phyloP scores from a whole-genome alignment of 2,888 invertebrate species.

The Apotomis capreana region DNA sequence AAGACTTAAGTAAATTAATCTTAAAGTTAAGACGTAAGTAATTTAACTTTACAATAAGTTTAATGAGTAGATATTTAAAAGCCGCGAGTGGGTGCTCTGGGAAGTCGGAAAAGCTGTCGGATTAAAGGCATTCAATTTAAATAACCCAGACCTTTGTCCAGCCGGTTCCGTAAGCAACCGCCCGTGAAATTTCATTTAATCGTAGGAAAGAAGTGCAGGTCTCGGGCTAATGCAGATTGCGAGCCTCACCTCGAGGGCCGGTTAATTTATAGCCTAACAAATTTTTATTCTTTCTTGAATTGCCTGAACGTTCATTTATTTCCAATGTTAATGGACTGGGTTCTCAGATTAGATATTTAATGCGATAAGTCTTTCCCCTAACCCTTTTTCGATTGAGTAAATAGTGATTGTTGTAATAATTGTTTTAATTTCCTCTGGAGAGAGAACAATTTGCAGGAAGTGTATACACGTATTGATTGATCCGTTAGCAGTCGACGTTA shows the following conservation, averaged over 20 bases:
- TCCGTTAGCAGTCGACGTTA: slow-evolving; percentile 45
- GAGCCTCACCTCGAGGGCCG: slow-evolving; percentile 66
- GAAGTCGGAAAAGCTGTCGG: slow-evolving; percentile 54
- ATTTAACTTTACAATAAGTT: slow-evolving; percentile 12
- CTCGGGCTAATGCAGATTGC: slow-evolving; percentile 79
- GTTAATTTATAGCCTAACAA: slow-evolving; percentile 81
- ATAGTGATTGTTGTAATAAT: slow-evolving; percentile 37
- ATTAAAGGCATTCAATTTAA: slow-evolving; percentile 78
- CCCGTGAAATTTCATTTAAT: slow-evolving; percentile 82
- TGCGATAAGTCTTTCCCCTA: slow-evolving; percentile 52
- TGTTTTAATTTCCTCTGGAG: slow-evolving; percentile 32
- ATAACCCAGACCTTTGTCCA: slow-evolving; percentile 78
- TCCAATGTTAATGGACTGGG: slow-evolving; percentile 58
- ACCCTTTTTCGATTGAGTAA: slow-evolving; percentile 42
- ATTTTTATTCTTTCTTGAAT: slow-evolving; percentile 79
- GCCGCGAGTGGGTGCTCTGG: slow-evolving; percentile 12
- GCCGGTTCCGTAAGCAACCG: slow-evolving; percentile 73
- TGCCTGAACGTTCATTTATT: slow-evolving; percentile 73
- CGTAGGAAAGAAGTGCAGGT: slow-evolving; percentile 77
- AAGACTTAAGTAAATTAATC: not conserved
- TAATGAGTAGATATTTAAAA: slow-evolving; percentile 7
- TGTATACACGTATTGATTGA: slow-evolving; percentile 45
- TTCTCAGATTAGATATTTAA: slow-evolving; percentile 59
- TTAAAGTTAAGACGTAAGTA: not conserved
- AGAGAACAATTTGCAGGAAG: slow-evolving; percentile 18